These are phyloP conservation scores for Dryobotodes eremita DNA, from an alignment of 2,888 invertebrate species.

Conservation along the genomic window DNA sequence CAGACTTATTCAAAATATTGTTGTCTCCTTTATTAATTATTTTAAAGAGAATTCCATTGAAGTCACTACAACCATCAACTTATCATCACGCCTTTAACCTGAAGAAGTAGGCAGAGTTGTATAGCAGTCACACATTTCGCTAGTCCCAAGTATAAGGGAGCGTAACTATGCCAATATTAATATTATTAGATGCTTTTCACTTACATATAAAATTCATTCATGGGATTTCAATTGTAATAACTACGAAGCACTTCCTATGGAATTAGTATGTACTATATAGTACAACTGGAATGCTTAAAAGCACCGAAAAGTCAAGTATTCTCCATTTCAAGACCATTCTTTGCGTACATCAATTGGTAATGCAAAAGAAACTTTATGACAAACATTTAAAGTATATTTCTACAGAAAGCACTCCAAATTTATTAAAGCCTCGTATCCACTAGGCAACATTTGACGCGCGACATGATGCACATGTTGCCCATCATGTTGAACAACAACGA, in stretches of 20 bases:
- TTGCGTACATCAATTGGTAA: background rate
- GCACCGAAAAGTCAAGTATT: too few relatives aligned
- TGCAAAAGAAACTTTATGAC: background rate
- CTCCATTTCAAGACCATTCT: background rate
- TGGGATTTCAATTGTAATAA: background rate
- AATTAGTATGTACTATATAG: background rate
- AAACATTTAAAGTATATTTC: background rate
- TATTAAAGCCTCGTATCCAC: too few relatives aligned
- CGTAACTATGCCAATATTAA: too few relatives aligned
- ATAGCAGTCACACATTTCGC: background rate
- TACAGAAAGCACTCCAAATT: background rate
- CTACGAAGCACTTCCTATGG: background rate
- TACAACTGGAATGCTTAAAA: conserved; percentile 1
- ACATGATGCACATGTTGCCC: too few relatives aligned
- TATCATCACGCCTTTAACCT: background rate
- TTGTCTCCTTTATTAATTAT: background rate
- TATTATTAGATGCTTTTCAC: background rate
- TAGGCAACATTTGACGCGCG: too few relatives aligned
- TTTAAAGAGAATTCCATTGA: conserved; percentile 40
- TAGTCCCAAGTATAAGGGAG: too few relatives aligned
- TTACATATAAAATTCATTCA: background rate
- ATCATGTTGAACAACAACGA: too few relatives aligned
- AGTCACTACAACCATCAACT: background rate
- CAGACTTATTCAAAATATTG: conserved; percentile 43
- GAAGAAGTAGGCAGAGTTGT: background rate